Evolutionary conservation across 2,113 vertebrate species (phyloP).

Genomic region (Ictidomys tridecemlineatus): DNA sequence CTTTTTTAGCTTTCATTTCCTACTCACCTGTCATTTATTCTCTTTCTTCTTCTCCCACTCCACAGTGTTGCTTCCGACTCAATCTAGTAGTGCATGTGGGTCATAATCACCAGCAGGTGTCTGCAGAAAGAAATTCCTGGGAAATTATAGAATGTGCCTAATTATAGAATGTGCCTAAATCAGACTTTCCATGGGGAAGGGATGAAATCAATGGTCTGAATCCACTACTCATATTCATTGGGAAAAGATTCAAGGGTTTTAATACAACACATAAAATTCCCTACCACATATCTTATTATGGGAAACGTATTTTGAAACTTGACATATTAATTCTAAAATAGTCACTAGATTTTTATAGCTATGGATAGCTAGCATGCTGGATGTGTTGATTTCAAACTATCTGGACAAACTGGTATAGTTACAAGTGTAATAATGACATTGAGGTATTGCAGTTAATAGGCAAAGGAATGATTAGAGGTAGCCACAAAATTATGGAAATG

Average conservation of each 20-base stretch:
- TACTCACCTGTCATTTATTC: neutral
- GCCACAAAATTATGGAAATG: neutral
- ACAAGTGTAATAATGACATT: neutral
- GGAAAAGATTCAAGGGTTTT: neutral
- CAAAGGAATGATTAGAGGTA: neutral
- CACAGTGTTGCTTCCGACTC: neutral
- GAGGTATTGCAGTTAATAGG: neutral
- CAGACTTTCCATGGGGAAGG: neutral
- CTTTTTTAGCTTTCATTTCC: neutral
- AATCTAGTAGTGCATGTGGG: no score
- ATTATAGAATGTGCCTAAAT: neutral
- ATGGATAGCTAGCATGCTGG: neutral
- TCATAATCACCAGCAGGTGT: neutral
- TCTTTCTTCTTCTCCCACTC: neutral
- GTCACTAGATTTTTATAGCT: neutral
- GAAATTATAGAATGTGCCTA: neutral
- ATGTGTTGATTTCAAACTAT: neutral
- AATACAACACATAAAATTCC: neutral
- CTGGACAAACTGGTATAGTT: neutral
- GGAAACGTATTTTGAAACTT: neutral
- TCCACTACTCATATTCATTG: neutral
- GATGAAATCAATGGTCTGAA: neutral
- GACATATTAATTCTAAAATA: slow-evolving; percentile 23
- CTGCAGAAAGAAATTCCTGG: neutral
- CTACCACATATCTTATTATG: neutral